Base-by-base conservation (phyloP, 2,797 vertebrate genomes). In the Tamandua tetradactyla region DNA sequence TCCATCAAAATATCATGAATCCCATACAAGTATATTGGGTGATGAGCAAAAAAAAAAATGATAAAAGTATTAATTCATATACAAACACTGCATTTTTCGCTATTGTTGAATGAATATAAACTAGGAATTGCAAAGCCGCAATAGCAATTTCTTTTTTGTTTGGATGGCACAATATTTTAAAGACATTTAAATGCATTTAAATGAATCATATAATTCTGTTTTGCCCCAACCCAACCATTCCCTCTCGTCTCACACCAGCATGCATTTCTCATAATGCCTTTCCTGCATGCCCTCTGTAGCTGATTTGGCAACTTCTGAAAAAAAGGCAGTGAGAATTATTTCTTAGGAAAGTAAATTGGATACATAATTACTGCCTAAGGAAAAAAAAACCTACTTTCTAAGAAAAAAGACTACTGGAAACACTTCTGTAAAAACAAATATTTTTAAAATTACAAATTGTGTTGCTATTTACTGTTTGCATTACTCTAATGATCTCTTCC, bases 291-390 rank as follows among this genome's bases (percentile, higher is more conserved):
- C 20, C 20, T 75, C 42, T 88, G 23, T 27, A 81, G 35, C 35
- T 93, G 66, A 86, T 5, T 71, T 83, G 75, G 18, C 8, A 27
- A 84, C 25, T 27, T 22, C 23, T 71, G 23, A 92, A 85, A 80
- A 72, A 74, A 93, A 87, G 27, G 75, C 40, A 75, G 42, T 57
- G 40, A 89, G 75, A 87, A 76, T 14, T 85, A 47, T 30, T 92
- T 94, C 64, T 49, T 61, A 87, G 35, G 47, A 47, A 84, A 84
- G 37, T 32, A 96, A 93, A 95, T 47, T 49, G 66, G 10, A 87
- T 44, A 92, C 4, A 40, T 40, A 89, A 82, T 75, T n/a, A 74
- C 25, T 55, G 49, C 4, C 55, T 76, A 79, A 14, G 8, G n/a
- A 40, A 71, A 42, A 61, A 35, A 64, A 8, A 5, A 42, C 15